Conservation (phyloP, 92 coral and sea anemone genomes). For the Actinostola sp. region DNA sequence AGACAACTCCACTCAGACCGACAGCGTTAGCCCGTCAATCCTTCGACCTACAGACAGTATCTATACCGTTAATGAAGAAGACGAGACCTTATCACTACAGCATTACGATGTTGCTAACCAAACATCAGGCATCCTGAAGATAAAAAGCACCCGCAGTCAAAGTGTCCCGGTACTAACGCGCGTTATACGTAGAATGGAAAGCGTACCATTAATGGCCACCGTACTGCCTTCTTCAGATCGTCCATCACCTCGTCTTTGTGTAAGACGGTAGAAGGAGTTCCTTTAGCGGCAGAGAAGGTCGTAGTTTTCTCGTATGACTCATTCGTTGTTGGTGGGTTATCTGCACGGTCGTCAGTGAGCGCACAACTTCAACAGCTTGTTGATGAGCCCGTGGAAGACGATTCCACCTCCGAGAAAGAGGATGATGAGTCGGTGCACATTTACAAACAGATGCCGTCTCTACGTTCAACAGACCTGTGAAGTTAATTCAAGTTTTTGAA, state of each 20-base stretch:
- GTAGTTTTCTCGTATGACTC: slow-evolving; percentile 29
- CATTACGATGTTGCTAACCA: neutral
- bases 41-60: slow-evolving; percentile 3
- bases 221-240: neutral
- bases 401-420: neutral
- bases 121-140: neutral
- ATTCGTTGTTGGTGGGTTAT: slow-evolving; percentile 17
- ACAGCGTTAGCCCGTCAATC: neutral
- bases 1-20: slow-evolving; percentile 22
- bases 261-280: slow-evolving; percentile 22
- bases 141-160: slow-evolving; percentile 8
- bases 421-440: neutral
- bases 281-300: slow-evolving; percentile 20
- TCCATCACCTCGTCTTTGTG: slow-evolving; percentile 7
- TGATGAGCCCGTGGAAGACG: neutral
- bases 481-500: too few relatives aligned
- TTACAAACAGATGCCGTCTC: slow-evolving; percentile 14
- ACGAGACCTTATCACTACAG: neutral
- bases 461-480: slow-evolving; percentile 29
- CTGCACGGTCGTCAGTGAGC: slow-evolving; percentile 6
- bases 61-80: slow-evolving; percentile 23
- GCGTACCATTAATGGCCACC: neutral
- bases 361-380: neutral
- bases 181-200: neutral
- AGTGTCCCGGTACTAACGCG: slow-evolving; percentile 17